These are phyloP conservation scores for Lacerta agilis DNA, from an alignment of 2,797 vertebrate species.

Conservation along the genomic window DNA sequence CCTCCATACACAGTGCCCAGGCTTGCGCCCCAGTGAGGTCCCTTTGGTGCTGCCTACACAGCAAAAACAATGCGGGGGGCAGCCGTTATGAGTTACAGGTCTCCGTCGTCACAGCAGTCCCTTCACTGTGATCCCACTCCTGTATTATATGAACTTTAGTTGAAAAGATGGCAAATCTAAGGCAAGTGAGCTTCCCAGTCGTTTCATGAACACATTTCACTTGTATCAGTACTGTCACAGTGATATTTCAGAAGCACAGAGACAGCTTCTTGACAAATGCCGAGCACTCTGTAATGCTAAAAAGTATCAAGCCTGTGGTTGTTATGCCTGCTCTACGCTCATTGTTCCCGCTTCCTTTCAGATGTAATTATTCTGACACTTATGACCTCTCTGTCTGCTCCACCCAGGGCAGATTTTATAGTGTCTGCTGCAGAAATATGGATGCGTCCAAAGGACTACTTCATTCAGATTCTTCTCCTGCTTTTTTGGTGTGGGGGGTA, in stretches of 20 bases:
- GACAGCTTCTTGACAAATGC: constrained; percentile 53
- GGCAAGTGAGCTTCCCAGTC: constrained; percentile 34
- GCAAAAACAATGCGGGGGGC: not conserved
- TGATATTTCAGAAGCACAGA: constrained; percentile 41
- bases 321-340: constrained; percentile 43
- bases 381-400: constrained; percentile 66
- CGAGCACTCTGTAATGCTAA: constrained; percentile 52
- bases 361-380: constrained; percentile 74
- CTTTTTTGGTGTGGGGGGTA: not conserved
- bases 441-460: constrained; percentile 38
- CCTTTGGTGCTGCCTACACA: not conserved
- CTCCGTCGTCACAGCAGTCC: no score
- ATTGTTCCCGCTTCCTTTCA: constrained; percentile 73
- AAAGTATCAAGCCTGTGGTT: constrained; percentile 61
- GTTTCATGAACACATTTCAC: constrained; percentile 46
- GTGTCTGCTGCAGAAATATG: constrained; percentile 65
- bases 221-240: constrained; percentile 33
- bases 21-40: no score
- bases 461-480: constrained; percentile 44
- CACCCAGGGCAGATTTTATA: constrained; percentile 53
- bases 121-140: no score
- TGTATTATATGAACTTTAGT: not conserved
- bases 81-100: no score
- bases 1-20: no score
- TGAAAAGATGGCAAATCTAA: not conserved